Conservation (phyloP, 1,140 invertebrate genomes). For the Gryon sp. region DNA sequence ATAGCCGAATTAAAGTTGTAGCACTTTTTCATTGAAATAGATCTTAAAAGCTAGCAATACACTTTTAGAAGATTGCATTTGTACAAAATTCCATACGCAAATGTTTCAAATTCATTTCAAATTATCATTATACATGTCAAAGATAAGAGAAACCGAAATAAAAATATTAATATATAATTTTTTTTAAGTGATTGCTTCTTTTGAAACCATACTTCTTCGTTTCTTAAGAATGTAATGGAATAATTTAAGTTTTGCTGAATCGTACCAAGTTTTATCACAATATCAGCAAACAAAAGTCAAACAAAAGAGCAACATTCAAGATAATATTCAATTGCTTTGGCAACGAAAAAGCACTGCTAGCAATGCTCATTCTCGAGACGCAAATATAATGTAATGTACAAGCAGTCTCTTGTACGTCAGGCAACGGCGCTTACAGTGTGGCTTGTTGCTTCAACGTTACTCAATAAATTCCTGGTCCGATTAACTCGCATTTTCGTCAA, state of each 20-base stretch:
- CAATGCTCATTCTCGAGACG: constrained; percentile 20
- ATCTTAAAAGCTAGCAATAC: too few species aligned
- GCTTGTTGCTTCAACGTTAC: constrained; percentile 26
- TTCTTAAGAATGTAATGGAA: too few species aligned
- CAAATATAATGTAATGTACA: constrained; percentile 51
- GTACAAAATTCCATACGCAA: too few species aligned
- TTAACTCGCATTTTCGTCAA: constrained; percentile 46
- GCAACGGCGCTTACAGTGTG: background rate
- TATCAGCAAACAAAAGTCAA: constrained; percentile 42
- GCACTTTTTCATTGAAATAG: too few species aligned
- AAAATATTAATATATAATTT: too few species aligned
- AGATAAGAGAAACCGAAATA: too few species aligned
- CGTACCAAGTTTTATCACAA: constrained; percentile 23
- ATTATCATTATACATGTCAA: too few species aligned
- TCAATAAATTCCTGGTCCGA: constrained; percentile 50
- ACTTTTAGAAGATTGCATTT: too few species aligned
- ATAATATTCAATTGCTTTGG: constrained; percentile 4
- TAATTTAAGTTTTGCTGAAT: background rate
- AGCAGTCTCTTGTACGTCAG: constrained; percentile 28
- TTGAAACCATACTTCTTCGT: too few species aligned
- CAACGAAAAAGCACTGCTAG: constrained; percentile 5
- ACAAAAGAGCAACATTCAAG: constrained; percentile 33
- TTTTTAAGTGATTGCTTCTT: too few species aligned
- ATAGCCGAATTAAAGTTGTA: too few species aligned
- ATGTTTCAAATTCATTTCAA: too few species aligned